These are phyloP conservation scores for Falco naumanni DNA, from an alignment of 2,797 vertebrate species.

Conservation along the genomic window DNA sequence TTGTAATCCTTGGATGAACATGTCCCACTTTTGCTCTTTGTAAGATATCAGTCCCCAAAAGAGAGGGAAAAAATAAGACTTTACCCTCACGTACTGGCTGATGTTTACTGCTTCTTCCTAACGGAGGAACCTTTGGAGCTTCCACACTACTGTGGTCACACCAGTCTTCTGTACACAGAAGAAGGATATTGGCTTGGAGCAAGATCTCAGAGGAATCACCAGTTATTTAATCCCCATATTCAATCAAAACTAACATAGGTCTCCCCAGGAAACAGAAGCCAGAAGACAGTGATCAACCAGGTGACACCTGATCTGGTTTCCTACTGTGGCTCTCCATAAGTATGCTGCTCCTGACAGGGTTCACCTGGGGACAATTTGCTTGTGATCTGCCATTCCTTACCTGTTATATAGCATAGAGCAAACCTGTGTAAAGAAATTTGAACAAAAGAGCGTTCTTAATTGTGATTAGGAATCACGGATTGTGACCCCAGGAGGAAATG, in stretches of 20 bases:
- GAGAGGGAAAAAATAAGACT: neutral
- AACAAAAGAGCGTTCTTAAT: neutral
- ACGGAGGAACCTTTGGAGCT: neutral
- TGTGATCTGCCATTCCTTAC: neutral
- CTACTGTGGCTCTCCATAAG: neutral
- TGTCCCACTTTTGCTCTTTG: neutral
- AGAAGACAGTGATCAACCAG: neutral
- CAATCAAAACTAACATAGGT: neutral
- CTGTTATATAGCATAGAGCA: neutral
- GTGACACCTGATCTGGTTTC: neutral
- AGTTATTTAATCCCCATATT: neutral
- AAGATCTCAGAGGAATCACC: neutral
- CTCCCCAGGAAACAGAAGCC: neutral
- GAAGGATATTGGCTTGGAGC: neutral
- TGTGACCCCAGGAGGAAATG: neutral
- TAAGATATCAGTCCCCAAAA: neutral
- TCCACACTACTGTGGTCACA: neutral
- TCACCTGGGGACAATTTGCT: neutral
- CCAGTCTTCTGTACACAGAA: neutral
- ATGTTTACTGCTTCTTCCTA: neutral
- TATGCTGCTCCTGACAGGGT: neutral
- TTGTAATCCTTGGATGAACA: neutral
- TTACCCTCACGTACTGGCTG: neutral
- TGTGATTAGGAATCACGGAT: neutral
- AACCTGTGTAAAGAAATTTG: neutral